Evolutionary conservation across 2,797 vertebrate species (phyloP), one percentile per base, ranked within the genome.

Genomic region (Discoglossus pictus): DNA sequence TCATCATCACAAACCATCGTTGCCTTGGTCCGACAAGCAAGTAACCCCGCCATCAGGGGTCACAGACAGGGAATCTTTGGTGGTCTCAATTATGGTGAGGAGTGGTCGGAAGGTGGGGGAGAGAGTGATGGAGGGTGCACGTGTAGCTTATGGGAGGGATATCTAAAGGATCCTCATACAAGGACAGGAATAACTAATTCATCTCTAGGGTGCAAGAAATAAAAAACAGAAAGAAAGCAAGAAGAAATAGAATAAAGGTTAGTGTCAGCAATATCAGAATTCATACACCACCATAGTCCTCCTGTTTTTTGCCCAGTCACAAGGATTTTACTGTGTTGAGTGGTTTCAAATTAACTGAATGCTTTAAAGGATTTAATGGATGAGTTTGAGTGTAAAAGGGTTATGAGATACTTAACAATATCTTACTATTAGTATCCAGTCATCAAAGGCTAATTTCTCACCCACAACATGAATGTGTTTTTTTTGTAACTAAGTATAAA

Each of bases 41-140:
- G 95, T 95, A 92, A 93, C 93, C 92, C 95, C 93, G 92, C 92
- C 94, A 92, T 96, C 96, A 93, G 93, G 95, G 93, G 94, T 92
- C 94, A 93, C 92, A 92, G 94, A 94, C 95, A 95, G 92, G 94
- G 96, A 93, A 91, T 97, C 96, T 99, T 98, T 98, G 96, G 96
- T 96, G 95, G 92, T 96, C 90, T 96, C 94, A 94, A 90, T 93
- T 96, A 99, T 96, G 96, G 95, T 98, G 89, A 94, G 93, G 93
- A 92, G 92, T 93, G 94, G 93, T 87, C 89, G 96, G 86, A 93
- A 93, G 92, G 94, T 94, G 92, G 93, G 91, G 92, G 92, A 89
- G 69, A 93, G 86, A 87, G 94, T 92, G 84, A 98, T 97, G 94
- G 92, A 97, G 82, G 95, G 94, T 89, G 93, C 91, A 91, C 89